Evolutionary conservation across 2,888 invertebrate species (phyloP), one percentile per base, ranked within the genome.

Genomic region (Melanargia galathea): DNA sequence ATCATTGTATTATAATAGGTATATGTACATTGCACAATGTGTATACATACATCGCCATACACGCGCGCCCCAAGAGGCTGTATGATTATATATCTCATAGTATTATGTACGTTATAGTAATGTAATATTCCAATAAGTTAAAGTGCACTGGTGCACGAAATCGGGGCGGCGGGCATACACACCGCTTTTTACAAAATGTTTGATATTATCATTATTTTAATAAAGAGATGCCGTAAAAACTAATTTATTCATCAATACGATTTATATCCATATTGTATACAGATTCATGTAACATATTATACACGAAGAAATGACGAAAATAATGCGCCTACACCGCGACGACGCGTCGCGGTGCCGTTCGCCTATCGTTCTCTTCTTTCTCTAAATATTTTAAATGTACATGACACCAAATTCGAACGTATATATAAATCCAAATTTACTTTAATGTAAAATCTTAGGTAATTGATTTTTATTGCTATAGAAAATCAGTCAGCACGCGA

Each of bases 1-100:
- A 94, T 94, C 94, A 93, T 93, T 93, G 93, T 93, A 93, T 93
- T 91, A 90, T 92, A 92, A 86, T 93, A 93, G 93, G 93, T 93
- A 93, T 93, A 93, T 94, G 93, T 94, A 94, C 94, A 94, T 93
- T 93, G 93, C 93, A 94, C 92, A 92, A 92, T 92, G 92, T 93
- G 93, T 93, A 93, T 93, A 93, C 93, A 94, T 93, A 93, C 92
- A 91, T 92, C 92, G 89, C 88, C 92, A 92, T 93, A 94, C 93
- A 94, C 93, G 92, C 93, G 92, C 89, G 92, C 92, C 92, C 92
- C 92, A 89, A 90, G 81, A 88, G 92, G 91, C 92, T 86, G 90
- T 90, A 91, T 90, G 90, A 90, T 90, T 92, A 91, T 87, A 91
- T 89, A 91, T 91, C 81, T 91, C 90, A 90, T 92, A 92, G 85